Percentiles rank a stretch among this genome's conserved stretches.
These are phyloP conservation scores for Alces alces DNA, from an alignment of 2,113 vertebrate species.

Conservation along the genomic window DNA sequence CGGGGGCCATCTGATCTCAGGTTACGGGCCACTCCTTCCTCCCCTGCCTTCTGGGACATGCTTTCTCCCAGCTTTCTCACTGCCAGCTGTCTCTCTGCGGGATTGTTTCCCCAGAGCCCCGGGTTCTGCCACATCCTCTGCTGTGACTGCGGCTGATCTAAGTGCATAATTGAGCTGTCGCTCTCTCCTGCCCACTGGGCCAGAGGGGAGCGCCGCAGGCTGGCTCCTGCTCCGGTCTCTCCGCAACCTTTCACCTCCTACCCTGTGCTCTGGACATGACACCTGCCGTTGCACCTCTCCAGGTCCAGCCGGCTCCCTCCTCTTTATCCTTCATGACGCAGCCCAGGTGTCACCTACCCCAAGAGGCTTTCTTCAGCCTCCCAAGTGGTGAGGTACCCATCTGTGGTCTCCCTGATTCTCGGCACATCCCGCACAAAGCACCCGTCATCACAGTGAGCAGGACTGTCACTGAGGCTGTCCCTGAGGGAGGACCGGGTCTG, in stretches of 20 bases:
- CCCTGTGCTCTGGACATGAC: background rate
- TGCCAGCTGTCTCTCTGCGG: background rate
- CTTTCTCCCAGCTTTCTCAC: background rate
- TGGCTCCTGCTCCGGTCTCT: background rate
- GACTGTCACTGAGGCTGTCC: background rate
- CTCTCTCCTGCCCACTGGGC: background rate
- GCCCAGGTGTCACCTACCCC: background rate
- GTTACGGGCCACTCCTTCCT: background rate
- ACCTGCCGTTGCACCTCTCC: background rate
- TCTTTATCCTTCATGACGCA: background rate
- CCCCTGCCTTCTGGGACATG: background rate
- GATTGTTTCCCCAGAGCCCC: background rate
- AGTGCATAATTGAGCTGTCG: background rate
- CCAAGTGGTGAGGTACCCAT: background rate
- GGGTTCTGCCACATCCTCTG: background rate
- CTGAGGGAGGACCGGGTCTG: background rate
- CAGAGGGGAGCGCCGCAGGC: background rate
- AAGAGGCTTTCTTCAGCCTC: background rate
- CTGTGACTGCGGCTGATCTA: background rate
- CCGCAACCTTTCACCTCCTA: background rate
- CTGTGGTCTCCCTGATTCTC: background rate
- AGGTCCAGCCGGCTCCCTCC: background rate
- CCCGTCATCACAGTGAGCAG: background rate
- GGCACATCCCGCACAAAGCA: background rate
- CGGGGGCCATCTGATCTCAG: background rate